Percentiles rank a stretch among this genome's conserved stretches.
Evolutionary conservation across 2,797 vertebrate genomes (phyloP).

Genomic region (Tinamus major): DNA sequence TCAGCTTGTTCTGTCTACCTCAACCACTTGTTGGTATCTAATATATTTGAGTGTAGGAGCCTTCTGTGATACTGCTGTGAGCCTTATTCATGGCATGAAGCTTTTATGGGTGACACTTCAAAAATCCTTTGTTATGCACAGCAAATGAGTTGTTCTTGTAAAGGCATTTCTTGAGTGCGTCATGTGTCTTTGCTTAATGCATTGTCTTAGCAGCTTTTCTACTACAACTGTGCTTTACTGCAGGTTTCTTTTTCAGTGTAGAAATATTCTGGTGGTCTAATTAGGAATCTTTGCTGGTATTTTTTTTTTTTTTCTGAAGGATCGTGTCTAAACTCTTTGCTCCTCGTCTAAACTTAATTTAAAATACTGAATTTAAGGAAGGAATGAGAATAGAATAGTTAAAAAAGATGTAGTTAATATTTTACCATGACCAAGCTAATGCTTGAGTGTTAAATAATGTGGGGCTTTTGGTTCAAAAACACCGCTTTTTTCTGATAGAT

Average conservation of each 20-base stretch:
- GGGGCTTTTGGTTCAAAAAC: background rate
- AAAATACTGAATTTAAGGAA: slow-evolving; percentile 28
- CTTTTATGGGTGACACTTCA: background rate
- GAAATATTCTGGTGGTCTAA: background rate
- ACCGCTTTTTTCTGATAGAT: background rate
- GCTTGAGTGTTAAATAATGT: background rate
- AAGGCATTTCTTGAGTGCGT: background rate
- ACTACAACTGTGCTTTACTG: background rate
- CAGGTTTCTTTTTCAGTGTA: background rate
- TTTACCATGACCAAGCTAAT: slow-evolving; percentile 33
- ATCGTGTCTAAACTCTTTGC: background rate
- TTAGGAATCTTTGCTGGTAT: background rate
- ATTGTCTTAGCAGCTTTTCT: background rate
- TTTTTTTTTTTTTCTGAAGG: background rate
- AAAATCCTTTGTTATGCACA: background rate
- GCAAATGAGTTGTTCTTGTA: background rate
- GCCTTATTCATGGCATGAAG: background rate
- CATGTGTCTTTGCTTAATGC: background rate
- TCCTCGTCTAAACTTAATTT: background rate
- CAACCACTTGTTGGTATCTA: background rate
- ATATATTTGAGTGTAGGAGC: background rate
- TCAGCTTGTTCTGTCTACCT: background rate
- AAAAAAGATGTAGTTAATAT: slow-evolving; percentile 60
- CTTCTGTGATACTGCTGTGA: rapidly evolving
- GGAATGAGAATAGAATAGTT: slow-evolving; percentile 52